Percentiles rank a stretch among this genome's conserved stretches.
phyloP scores from a whole-genome alignment of 92 coral and sea anemone species.

The Muricea muricata region DNA sequence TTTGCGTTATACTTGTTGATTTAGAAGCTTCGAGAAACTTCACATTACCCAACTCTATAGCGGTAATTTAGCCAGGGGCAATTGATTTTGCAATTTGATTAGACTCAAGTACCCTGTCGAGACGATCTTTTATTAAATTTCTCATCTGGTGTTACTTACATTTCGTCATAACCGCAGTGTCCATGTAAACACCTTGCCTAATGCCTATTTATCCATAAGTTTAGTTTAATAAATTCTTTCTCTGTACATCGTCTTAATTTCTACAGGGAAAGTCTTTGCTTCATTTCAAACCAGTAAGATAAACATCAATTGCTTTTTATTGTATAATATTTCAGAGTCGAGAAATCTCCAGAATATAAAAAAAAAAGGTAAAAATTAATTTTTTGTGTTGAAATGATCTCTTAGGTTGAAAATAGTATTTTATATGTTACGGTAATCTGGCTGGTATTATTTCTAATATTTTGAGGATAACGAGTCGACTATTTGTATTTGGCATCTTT shows the following conservation, averaged over 20 bases:
- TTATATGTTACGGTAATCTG: too few species aligned
- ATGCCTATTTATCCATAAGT: too few species aligned
- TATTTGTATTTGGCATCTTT: too few species aligned
- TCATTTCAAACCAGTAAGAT: neutral
- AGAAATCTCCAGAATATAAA: neutral
- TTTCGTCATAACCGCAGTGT: neutral
- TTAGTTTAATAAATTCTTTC: too few species aligned
- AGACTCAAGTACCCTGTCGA: slow-evolving; percentile 16
- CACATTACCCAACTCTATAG: neutral
- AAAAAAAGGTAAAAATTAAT: too few species aligned
- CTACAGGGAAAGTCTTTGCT: too few species aligned
- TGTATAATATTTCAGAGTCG: neutral
- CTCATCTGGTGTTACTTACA: slow-evolving; percentile 22
- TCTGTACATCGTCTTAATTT: too few species aligned
- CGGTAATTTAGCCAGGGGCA: slow-evolving; percentile 7
- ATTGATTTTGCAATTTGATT: slow-evolving; percentile 36
- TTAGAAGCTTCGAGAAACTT: neutral
- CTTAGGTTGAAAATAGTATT: too few species aligned
- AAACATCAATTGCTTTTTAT: neutral
- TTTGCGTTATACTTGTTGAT: neutral
- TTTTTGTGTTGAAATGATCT: too few species aligned
- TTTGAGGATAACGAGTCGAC: too few species aligned
- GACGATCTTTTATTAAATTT: slow-evolving; percentile 29
- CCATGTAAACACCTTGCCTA: neutral
- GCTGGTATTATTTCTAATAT: too few species aligned